Base-by-base conservation (phyloP, 37 sponge, comb jelly and placozoan species). In the Lycopodina hypogea region DNA sequence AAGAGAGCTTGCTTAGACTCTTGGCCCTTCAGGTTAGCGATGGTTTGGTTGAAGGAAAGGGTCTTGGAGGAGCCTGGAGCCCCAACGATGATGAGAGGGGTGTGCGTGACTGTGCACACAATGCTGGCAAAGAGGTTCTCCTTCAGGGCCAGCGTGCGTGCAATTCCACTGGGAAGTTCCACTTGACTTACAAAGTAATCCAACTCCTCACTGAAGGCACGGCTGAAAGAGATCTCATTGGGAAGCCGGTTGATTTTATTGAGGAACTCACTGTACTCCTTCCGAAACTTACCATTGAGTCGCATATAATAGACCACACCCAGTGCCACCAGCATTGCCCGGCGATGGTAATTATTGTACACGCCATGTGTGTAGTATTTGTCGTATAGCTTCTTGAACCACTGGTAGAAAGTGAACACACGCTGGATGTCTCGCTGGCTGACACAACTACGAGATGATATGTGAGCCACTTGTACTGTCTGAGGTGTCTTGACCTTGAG, bases 31-130 rank as follows among this genome's bases (percentile, higher is more conserved):
- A 95, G 67, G 63, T 92, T 92, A 22, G 84, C 87, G 23, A 89
- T 82, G 48, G 93, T 69, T 55, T 91, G 77, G 82, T 95, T 92
- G 84, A 95, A 95, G 42, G 96, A 95, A 53, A 95, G 90, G 0
- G 96, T 95, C 55, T 95, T 95, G 9, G 93, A 92, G 23, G 90
- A 89, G 28, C 96, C 96, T 37, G 96, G 96, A 26, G 93, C 90
- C 0, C 96, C 96, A 12, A 95, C 96, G 8, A 95, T 92, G 32
- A 95, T 95, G 51, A 95, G 85, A 48, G 96, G 96, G 1, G 90
- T 86, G 68, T 86, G 83, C 1, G 89, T 86, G 37, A 85, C 80
- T 4, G 90, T 88, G 50, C 96, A 95, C 7, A 92, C 85, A 42
- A 92, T 74, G 55, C 81, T 83, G 22, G 93, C 93, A 86, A 95